Base-by-base conservation (phyloP, 2,888 invertebrate species). In the Chalcosyrphus nemorum region DNA sequence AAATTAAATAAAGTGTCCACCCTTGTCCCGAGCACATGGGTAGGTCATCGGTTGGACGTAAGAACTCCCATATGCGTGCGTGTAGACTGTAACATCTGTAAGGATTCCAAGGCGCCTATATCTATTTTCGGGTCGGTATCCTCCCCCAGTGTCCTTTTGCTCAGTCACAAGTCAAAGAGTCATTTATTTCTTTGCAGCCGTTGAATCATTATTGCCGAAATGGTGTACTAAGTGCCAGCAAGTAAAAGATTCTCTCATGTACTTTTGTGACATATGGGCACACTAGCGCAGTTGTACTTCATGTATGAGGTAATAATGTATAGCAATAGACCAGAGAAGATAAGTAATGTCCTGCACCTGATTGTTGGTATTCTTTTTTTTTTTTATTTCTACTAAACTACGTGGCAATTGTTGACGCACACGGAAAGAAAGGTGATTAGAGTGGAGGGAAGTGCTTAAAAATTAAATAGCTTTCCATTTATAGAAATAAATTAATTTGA, bases 1-100 rank as follows among this genome's bases (percentile, higher is more conserved):
- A 71, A 70, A 71, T 71, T 72, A 63, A 59, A 56, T 61, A 47
- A 61, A 61, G 9, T 70, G 71, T 47, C 78, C 78, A 71, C 71
- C 78, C 66, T 59, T 59, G 24, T 66, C 13, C 45, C 17, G n/a
- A 68, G 7, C 38, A 56, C 61, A 61, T 56, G 61, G 54, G 54
- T 38, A 45, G 52, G 52, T 27, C 76, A 35, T 66, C 52, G n/a
- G n/a, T 41, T 57, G 38, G 47, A 57, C 43, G 24, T 38, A 47
- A 61, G 24, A 66, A 57, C 13, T 56, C 56, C 63, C 68, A 13
- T 19, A 50, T 77, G 54, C 78, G 75, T 84, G 56, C 21, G 59
- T 57, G 57, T 27, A 32, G 52, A 41, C 50, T 68, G 63, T 63
- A 75, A 75, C 74, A 80, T 68, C 70, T 76, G 76, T 43, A 59